Evolutionary conservation across 2,888 invertebrate species (phyloP), one percentile per base, ranked within the genome.

Genomic region (Cantharis rustica): DNA sequence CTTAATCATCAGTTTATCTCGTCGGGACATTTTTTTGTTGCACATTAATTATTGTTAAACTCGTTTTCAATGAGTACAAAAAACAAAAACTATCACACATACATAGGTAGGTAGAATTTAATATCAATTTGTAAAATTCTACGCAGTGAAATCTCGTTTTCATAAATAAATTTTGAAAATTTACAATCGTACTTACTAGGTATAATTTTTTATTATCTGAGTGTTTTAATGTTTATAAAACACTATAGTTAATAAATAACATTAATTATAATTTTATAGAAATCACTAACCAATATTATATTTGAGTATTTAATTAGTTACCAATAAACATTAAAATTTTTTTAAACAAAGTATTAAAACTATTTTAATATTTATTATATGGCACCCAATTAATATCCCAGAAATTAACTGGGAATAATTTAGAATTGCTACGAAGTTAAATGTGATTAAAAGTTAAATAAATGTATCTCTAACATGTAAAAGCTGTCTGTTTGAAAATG

Each of bases 1-100:
- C 71, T 78, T 81, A 81, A 81, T 82, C 80, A 81, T 81, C 81
- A 81, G 80, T 79, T 73, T 47, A 77, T 82, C 80, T 80, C 79
- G 82, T 78, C 80, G 76, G 64, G 80, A 75, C 75, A 75, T 75
- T 74, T 71, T 16, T 26, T 69, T 77, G 69, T 76, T 71, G 76
- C 75, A 77, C 61, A 61, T 69, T 80, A 77, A 78, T 76, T 80
- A 72, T 81, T 77, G 77, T 75, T 61, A 66, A 79, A 79, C 79
- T 72, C 73, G 73, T 76, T 72, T n/a, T 47, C n/a, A 47, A 47
- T 47, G 47, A 80, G 79, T 72, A 69, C 66, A 76, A 72, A 72
- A 31, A 15, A 72, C 47, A 72, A 71, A 26, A 16, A 47, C 16
- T 61, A 72, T 72, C 69, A 72, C 72, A 76, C 62, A 26, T 69